Conservation (phyloP, 2,797 vertebrate species). For the Hydrophis major region DNA sequence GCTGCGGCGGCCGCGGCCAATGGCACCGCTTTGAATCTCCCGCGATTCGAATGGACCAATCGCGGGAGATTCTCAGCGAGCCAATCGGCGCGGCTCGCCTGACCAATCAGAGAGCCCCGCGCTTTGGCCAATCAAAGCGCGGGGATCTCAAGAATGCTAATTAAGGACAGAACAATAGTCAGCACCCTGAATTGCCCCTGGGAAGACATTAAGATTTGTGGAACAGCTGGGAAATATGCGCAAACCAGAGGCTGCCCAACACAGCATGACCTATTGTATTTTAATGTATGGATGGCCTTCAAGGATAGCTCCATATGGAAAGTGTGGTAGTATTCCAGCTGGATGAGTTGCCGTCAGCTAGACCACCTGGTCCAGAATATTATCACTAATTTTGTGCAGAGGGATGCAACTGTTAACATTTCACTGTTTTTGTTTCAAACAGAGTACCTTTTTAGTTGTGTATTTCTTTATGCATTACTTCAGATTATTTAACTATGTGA, state of each 20-base stretch:
- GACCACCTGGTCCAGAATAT: neutral
- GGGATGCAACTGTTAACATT: neutral
- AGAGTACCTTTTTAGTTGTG: conserved; percentile 29
- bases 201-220: neutral
- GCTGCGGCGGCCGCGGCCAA: too few relatives aligned
- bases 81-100: too few relatives aligned
- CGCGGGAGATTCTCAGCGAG: too few relatives aligned
- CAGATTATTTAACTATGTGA: conserved; percentile 11
- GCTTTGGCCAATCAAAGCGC: too few relatives aligned
- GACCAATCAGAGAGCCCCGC: too few relatives aligned
- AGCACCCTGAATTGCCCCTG: neutral
- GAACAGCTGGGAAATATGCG: neutral
- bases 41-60: too few relatives aligned
- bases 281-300: neutral
- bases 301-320: neutral
- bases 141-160: too few relatives aligned
- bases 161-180: too few relatives aligned
- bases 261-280: neutral
- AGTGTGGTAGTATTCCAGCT: neutral
- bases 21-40: too few relatives aligned
- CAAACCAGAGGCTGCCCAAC: neutral
- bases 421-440: neutral
- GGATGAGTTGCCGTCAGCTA: neutral
- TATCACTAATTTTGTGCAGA: neutral
- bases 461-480: conserved; percentile 21